These are phyloP conservation scores for Brenthis hecate DNA, from an alignment of 2,888 invertebrate genomes.

Conservation along the genomic window DNA sequence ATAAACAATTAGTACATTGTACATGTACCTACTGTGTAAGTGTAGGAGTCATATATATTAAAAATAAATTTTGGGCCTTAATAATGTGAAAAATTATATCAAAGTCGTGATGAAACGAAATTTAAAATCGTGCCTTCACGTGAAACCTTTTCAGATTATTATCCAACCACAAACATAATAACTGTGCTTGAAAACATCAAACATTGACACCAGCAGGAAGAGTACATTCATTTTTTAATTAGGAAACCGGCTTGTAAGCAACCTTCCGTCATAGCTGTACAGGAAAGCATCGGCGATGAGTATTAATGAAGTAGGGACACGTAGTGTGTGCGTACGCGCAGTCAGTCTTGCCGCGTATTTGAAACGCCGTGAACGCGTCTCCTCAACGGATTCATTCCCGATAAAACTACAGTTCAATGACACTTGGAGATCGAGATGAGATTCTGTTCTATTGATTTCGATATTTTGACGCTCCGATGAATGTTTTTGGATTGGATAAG, in stretches of 20 bases:
- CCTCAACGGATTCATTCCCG: conserved; percentile 24
- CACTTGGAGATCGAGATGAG: conserved; percentile 36
- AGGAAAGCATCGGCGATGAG: conserved; percentile 76
- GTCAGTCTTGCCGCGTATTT: conserved; percentile 70
- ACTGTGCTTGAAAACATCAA: conserved; percentile 31
- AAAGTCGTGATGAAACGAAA: not conserved
- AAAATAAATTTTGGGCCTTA: no score
- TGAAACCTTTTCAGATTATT: conserved; percentile 15
- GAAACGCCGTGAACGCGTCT: conserved; percentile 55
- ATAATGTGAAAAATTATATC: no score
- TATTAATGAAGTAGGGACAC: conserved; percentile 75
- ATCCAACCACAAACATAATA: conserved; percentile 5
- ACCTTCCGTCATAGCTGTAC: conserved; percentile 74
- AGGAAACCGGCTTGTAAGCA: conserved; percentile 77
- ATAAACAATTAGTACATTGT: no score
- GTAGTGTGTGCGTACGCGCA: conserved; percentile 63
- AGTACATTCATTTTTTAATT: conserved; percentile 68
- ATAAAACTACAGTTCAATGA: conserved; percentile 41
- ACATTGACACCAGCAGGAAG: conserved; percentile 49
- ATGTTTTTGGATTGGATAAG: conserved; percentile 38
- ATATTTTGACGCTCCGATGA: conserved; percentile 28
- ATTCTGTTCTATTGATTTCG: conserved; percentile 33
- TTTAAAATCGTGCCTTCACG: conserved; percentile 1
- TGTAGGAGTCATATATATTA: no score
- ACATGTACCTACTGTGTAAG: no score